Evolutionary conservation across 2,888 invertebrate species (phyloP), one percentile per base, ranked within the genome.

Genomic region (Enoplolaimus lenunculus): DNA sequence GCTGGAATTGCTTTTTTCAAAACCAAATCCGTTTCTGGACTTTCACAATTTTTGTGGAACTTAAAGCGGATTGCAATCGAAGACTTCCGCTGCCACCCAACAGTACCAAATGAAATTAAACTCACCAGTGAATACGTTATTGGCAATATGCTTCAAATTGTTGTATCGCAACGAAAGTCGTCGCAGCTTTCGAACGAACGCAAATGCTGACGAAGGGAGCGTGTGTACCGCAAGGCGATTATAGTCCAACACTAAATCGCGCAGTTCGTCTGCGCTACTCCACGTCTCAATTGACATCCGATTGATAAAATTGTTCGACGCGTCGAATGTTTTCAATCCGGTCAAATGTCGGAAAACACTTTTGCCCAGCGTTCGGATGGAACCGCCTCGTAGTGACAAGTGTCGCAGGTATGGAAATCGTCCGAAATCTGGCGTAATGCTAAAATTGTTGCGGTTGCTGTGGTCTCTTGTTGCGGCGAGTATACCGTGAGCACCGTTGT

Each of bases 401-500:
- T 21, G 33, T 31, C 31, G 29, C 3, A 66, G 33, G 21, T n/a
- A 34, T 21, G 67, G 67, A 31, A 66, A 66, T 7, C 34, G 2
- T 31, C 28, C 67, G 34, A 66, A 66, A 31, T 66, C 67, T 26
- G 33, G 67, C 7, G 67, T 66, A 3, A 66, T 13, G n/a, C 67
- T 66, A 34, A 69, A 70, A 3, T 26, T 2, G 34, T 69, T 69
- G 65, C n/a, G 69, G 68, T 69, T 68, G 3, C 13, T 65, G 7
- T n/a, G 30, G 34, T 3, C 3, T 67, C 3, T 33, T 57, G 62
- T 21, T 57, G 26, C 3, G 2, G 45, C 3, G 7, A 28, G n/a
- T 13, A 26, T n/a, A 7, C 7, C 28, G 64, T 28, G 3, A n/a
- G 64, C 64, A 7, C n/a, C 7, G 7, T 3, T 13, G n/a, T 16